Conservation (phyloP, 1,140 invertebrate genomes). For the Heliconius hermathena region DNA sequence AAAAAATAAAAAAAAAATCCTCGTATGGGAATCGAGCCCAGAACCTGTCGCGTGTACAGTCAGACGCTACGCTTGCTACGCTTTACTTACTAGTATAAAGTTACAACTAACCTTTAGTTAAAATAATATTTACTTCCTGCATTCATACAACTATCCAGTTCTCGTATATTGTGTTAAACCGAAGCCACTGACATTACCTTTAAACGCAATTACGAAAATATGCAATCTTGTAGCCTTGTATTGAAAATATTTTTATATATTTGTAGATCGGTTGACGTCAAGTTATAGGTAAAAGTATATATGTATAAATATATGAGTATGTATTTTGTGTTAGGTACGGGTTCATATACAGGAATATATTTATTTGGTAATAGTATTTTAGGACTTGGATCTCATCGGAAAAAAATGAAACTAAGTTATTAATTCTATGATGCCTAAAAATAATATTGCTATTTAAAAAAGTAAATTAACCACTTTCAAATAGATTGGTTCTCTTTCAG, state of each 20-base stretch:
- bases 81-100: neutral
- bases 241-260: neutral
- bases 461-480: too few relatives aligned
- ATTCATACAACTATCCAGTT: neutral
- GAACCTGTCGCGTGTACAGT: too few relatives aligned
- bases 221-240: neutral
- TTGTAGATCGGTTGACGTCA: neutral
- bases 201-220: neutral
- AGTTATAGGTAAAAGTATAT: too few relatives aligned
- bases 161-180: neutral
- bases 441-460: too few relatives aligned
- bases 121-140: neutral
- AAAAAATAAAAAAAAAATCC: too few relatives aligned
- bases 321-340: neutral
- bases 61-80: too few relatives aligned
- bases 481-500: neutral
- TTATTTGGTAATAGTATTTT: too few relatives aligned
- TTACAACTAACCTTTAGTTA: constrained; percentile 6
- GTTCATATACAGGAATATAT: too few relatives aligned
- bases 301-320: neutral
- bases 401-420: too few relatives aligned
- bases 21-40: too few relatives aligned
- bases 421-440: too few relatives aligned
- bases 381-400: too few relatives aligned
- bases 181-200: constrained; percentile 7